phyloP scores from a whole-genome alignment of 53 echinoderm and acorn worm genomes.

The Henricia sp. region DNA sequence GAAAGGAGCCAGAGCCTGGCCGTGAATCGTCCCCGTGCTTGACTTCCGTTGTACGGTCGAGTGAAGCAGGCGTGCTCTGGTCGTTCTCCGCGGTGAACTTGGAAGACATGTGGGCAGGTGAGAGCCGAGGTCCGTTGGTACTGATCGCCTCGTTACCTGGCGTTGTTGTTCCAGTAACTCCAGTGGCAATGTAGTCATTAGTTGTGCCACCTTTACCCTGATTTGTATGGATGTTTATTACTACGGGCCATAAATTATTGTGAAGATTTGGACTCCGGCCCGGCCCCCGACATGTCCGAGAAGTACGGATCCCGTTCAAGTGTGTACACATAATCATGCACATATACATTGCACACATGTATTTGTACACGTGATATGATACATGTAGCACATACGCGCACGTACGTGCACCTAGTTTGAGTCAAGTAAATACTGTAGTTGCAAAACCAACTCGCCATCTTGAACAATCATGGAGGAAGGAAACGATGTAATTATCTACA shows the following conservation, averaged over 20 bases:
- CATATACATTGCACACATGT: neutral
- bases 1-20: conserved; percentile 27
- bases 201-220: neutral
- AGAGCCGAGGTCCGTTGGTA: neutral
- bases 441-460: no score
- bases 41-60: neutral
- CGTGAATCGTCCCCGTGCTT: conserved; percentile 20
- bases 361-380: neutral
- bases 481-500: no score
- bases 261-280: conserved; percentile 33
- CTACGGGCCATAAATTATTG: neutral
- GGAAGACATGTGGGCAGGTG: conserved; percentile 51
- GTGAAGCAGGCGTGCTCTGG: conserved; percentile 6
- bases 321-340: neutral
- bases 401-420: no score
- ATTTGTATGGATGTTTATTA: conserved; percentile 5
- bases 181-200: conserved; percentile 1
- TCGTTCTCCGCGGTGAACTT: conserved; percentile 44
- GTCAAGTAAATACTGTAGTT: no score
- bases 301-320: neutral
- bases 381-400: neutral
- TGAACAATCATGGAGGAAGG: no score
- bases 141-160: neutral
- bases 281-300: neutral
- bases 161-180: no score